Conservation (phyloP, 2,113 vertebrate species). For the Xyrauchen texanus region DNA sequence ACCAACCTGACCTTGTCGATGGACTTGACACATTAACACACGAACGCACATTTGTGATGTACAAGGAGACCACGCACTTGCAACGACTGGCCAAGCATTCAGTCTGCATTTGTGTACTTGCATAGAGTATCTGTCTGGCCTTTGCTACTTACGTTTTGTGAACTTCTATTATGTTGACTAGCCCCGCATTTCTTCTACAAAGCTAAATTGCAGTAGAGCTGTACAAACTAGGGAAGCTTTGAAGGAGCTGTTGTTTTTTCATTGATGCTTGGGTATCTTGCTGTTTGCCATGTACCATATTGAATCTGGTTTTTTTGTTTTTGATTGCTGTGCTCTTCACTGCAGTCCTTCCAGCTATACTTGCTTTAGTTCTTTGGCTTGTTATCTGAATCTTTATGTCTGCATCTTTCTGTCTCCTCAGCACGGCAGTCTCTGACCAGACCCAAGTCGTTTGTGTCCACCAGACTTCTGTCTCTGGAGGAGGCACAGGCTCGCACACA, state of each 20-base stretch:
- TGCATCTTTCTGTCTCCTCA: constrained; percentile 36
- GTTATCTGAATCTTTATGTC: constrained; percentile 33
- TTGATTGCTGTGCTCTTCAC: background rate
- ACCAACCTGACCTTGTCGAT: too few species aligned
- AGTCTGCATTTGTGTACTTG: background rate
- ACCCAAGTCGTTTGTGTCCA: constrained; percentile 80
- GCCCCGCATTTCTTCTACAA: background rate
- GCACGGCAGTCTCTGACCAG: constrained; percentile 77
- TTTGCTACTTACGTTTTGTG: background rate
- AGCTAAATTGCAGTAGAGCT: constrained; percentile 16
- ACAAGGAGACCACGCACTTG: too few species aligned
- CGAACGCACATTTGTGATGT: too few species aligned
- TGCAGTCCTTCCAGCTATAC: background rate
- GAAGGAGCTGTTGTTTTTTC: constrained; percentile 12
- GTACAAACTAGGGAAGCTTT: background rate
- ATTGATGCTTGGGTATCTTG: background rate
- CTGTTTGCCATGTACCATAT: background rate
- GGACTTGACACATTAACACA: too few species aligned
- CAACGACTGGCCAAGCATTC: too few species aligned
- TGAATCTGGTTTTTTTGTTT: background rate
- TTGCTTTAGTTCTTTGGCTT: background rate
- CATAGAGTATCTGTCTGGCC: constrained; percentile 16
- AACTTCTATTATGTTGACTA: background rate
- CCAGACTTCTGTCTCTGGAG: constrained; percentile 77
- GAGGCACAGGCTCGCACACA: constrained; percentile 82